A percentile compares a stretch with the other conserved stretches of the same genome.
Evolutionary conservation across 1,140 invertebrate species (phyloP).

Genomic region (Cataglyphis hispanica): DNA sequence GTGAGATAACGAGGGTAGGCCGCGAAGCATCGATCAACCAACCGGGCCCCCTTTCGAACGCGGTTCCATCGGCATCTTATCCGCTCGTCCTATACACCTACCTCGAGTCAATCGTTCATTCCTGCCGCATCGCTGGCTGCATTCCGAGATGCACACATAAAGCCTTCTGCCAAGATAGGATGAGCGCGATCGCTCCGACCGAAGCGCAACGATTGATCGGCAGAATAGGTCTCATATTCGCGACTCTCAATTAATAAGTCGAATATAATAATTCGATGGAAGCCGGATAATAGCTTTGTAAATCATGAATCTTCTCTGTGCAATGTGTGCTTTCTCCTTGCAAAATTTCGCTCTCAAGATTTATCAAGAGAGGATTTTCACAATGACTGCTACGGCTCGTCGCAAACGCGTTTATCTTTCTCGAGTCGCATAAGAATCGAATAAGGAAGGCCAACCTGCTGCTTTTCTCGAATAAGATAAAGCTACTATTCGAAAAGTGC

Average conservation of each 20-base stretch:
- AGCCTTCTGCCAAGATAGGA: neutral
- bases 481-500: neutral
- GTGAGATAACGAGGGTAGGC: constrained; percentile 71
- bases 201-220: neutral
- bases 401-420: neutral
- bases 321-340: neutral
- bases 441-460: neutral
- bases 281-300: neutral
- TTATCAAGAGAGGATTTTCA: constrained; percentile 2
- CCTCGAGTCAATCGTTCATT: constrained; percentile 50
- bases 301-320: neutral
- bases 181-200: neutral
- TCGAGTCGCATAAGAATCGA: neutral
- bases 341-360: neutral
- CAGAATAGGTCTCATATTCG: neutral
- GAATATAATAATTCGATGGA: neutral
- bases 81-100: neutral
- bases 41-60: constrained; percentile 40
- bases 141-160: constrained; percentile 20
- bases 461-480: neutral
- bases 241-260: neutral
- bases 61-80: constrained; percentile 25
- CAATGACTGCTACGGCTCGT: neutral
- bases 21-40: constrained; percentile 75
- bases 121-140: neutral